Percentiles rank a stretch among this genome's conserved stretches.
These are phyloP conservation scores for Otus scops DNA, from an alignment of 2,797 vertebrate genomes.

Conservation along the genomic window DNA sequence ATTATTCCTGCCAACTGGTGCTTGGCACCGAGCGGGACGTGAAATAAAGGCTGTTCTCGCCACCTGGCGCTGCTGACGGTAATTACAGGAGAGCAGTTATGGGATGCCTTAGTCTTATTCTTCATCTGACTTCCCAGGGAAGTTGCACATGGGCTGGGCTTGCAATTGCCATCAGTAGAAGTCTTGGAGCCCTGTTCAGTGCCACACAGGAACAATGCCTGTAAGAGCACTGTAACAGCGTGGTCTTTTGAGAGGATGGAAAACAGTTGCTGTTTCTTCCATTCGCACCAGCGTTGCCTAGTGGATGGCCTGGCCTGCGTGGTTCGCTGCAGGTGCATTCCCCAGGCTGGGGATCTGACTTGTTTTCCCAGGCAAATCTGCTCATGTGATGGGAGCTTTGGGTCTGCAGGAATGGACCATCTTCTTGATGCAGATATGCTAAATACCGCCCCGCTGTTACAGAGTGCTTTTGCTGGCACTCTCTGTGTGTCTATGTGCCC, in stretches of 20 bases:
- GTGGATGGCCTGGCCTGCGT: not conserved
- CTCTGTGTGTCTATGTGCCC: not conserved
- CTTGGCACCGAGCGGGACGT: accelerated
- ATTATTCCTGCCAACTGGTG: accelerated
- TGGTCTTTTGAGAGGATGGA: no score
- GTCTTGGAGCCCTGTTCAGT: not conserved
- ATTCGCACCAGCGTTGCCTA: not conserved
- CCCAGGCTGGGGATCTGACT: not conserved
- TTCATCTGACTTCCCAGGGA: accelerated
- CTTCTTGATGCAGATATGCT: not conserved
- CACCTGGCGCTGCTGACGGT: not conserved
- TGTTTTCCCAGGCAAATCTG: not conserved
- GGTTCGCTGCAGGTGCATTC: accelerated
- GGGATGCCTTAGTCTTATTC: accelerated
- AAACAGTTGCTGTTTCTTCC: not conserved
- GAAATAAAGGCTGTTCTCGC: not conserved
- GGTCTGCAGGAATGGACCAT: not conserved
- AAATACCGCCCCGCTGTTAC: not conserved
- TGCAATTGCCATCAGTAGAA: accelerated
- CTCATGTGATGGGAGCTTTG: not conserved
- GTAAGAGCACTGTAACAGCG: accelerated
- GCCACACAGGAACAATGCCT: accelerated
- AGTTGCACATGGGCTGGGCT: accelerated
- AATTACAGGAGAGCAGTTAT: not conserved
- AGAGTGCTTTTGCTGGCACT: not conserved